Evolutionary conservation across 2,113 vertebrate genomes (phyloP).

Genomic region (Carassius auratus): DNA sequence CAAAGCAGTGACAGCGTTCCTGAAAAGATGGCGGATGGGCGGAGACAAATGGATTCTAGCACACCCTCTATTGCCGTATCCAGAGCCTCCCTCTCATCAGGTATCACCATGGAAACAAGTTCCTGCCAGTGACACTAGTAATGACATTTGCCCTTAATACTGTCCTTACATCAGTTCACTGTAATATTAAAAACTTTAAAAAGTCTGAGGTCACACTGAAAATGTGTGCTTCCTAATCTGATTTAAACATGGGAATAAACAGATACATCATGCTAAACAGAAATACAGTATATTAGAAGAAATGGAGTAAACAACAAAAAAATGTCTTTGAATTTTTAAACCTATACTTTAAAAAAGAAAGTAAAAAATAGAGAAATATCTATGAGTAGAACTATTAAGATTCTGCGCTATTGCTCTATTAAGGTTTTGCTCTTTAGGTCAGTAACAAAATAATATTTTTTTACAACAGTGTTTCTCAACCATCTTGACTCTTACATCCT

Average conservation of each 20-base stretch:
- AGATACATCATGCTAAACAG: not conserved
- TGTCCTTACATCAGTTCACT: not conserved
- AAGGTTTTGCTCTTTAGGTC: not conserved
- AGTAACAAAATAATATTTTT: not conserved
- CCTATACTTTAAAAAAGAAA: not conserved
- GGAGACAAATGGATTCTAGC: constrained; percentile 71
- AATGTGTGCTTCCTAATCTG: not conserved
- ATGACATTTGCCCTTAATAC: not conserved
- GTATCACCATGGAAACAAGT: constrained; percentile 63
- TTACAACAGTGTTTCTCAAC: not conserved
- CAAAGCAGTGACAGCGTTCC: constrained; percentile 73
- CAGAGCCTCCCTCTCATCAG: constrained; percentile 86
- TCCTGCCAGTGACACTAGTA: not conserved
- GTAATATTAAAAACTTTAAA: not conserved
- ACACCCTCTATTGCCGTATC: constrained; percentile 88
- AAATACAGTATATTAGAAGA: not conserved
- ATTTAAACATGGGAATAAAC: not conserved
- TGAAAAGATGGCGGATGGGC: constrained; percentile 74
- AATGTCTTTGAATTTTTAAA: not conserved
- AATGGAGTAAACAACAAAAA: not conserved
- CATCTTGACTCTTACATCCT: too few species aligned
- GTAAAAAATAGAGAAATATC: not conserved
- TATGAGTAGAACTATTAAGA: not conserved
- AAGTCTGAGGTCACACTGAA: not conserved
- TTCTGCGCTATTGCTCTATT: not conserved